Evolutionary conservation across 2,888 invertebrate species (phyloP), one percentile per base, ranked within the genome.

Genomic region (Silvanus unidentatus): DNA sequence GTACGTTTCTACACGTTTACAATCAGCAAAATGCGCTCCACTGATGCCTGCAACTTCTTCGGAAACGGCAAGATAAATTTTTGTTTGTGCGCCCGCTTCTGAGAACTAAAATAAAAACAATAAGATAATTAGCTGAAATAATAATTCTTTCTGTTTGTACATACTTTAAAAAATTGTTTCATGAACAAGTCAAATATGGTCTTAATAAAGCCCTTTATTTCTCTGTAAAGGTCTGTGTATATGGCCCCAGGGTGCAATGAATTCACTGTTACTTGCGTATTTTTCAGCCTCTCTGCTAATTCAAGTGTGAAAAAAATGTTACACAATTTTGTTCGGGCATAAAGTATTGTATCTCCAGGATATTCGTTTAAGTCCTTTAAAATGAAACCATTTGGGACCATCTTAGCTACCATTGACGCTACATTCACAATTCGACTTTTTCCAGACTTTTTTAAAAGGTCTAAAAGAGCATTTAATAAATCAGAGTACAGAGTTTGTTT

Each of bases 391-490:
- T n/a, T 5, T 22, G 22, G 50, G 1, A 49, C 54, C 8, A 39
- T 41, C 15, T 48, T 50, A 1, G 57, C 60, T 32, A 49, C 32
- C 1, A 48, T 10, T 9, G 64, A 65, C 1, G 65, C 52, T 1
- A 65, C 60, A 37, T 60, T 65, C 8, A 65, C 49, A 39, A 65
- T 60, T 40, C 62, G 47, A 29, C 58, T 57, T n/a, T 56, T 54
- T 15, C 55, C 50, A 11, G 62, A 53, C 50, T 60, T 60, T 42
- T 59, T 65, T 35, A 81, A 65, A 61, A 80, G 77, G 44, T 74
- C 77, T 43, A 75, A 75, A 11, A 8, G 9, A 30, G n/a, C n/a
- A n/a, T n/a, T n/a, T n/a, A 39, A 16, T 13, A 12, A 28, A 8
- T 16, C 13, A 29, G 8, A 11, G n/a, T n/a, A n/a, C n/a, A n/a